Evolutionary conservation across 1,140 invertebrate species (phyloP), one percentile per base, ranked within the genome.

Genomic region (Drosophila repleta): DNA sequence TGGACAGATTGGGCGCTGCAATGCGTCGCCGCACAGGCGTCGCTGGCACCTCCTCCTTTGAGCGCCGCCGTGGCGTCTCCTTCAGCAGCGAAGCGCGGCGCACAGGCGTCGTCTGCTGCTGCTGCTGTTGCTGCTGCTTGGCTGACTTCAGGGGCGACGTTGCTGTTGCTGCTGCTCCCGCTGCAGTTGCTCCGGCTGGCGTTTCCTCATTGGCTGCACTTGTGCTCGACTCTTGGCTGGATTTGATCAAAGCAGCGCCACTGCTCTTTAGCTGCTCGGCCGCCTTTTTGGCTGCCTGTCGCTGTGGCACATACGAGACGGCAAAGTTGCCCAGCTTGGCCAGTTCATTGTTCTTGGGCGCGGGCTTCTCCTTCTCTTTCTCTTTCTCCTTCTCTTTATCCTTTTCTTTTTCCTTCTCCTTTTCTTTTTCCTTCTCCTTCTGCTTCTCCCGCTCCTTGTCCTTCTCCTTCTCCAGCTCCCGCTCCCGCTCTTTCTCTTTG

Each of bases 211-310:
- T 51, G 29, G 32, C 41, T 49, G 60, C 7, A 24, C n/a, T 13
- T 8, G 52, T 32, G 26, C 21, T 65, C 0, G 69, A 15, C 6
- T 77, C 67, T 6, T 90, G 92, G 74, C 41, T 37, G 2, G 94
- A 93, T 74, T 96, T 96, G 20, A 93, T 94, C 4, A 68, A 13
- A 1, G 67, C 46, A 7, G 62, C 52, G 57, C 96, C 92, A 43
- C 96, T 96, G 92, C 95, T 96, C 83, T 97, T 97, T 41, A 97
- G 96, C 83, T 97, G 96, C 76, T 96, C 96, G 10, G 96, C 96
- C 2, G 97, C 97, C 91, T 98, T 98, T 90, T 97, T 97, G 35
- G 97, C 97, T 4, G 97, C 97, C 92, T 97, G 96, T 39, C 97
- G 92, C 90, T 97, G 97, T 0, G 97, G 97, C 37, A 98, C 97